Evolutionary conservation across 1,140 invertebrate genomes (phyloP).

Genomic region (Manduca sexta): DNA sequence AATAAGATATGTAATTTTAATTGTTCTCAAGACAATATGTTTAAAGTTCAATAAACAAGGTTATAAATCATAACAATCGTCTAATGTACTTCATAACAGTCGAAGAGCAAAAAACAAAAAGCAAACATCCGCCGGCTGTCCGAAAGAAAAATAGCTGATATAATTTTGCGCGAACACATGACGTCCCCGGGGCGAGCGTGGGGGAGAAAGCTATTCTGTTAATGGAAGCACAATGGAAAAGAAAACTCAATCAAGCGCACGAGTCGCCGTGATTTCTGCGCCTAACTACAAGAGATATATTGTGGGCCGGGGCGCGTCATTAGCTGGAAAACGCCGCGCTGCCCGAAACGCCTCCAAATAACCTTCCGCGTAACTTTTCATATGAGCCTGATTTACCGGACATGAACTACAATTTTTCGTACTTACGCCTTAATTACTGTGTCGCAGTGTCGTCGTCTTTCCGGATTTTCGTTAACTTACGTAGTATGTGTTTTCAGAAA

Average conservation of each 20-base stretch:
- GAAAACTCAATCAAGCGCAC: conserved; percentile 68
- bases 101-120: not conserved
- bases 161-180: conserved; percentile 59
- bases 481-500: too few species aligned
- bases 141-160: conserved; percentile 52
- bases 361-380: conserved; percentile 48
- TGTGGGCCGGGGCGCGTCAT: conserved; percentile 48
- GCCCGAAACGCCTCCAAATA: conserved; percentile 46
- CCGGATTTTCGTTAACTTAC: too few species aligned
- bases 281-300: conserved; percentile 65
- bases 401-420: conserved; percentile 21
- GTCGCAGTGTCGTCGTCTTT: not conserved
- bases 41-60: too few species aligned
- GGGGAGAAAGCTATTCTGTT: conserved; percentile 63
- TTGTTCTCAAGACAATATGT: too few species aligned
- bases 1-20: too few species aligned
- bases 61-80: not conserved
- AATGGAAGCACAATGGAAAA: conserved; percentile 67
- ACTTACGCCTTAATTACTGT: conserved; percentile 7
- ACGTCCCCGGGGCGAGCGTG: conserved; percentile 34
- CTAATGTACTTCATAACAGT: not conserved
- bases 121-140: not conserved
- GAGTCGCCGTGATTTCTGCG: conserved; percentile 62
- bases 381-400: conserved; percentile 46
- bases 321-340: conserved; percentile 44